These are phyloP conservation scores for Coryphaenoides rupestris DNA, from an alignment of 2,113 vertebrate species.

Conservation along the genomic window DNA sequence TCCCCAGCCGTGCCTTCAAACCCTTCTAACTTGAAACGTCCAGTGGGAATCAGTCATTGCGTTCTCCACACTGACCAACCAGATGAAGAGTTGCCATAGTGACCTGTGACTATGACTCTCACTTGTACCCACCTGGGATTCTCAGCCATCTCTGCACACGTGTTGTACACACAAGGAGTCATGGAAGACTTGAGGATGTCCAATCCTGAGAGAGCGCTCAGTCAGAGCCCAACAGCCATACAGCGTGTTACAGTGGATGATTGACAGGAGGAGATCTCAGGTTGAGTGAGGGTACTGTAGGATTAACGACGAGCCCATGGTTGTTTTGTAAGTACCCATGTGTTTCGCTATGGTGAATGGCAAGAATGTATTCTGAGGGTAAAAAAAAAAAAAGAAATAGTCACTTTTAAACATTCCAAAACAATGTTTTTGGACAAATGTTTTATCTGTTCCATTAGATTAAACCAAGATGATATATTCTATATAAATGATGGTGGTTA, in stretches of 20 bases:
- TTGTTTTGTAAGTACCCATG: conserved; percentile 69
- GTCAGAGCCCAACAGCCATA: conserved; percentile 29
- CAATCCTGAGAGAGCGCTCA: conserved; percentile 17
- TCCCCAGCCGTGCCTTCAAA: too few species aligned
- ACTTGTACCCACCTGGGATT: too few species aligned
- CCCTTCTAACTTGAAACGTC: too few species aligned
- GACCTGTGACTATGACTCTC: conserved; percentile 1
- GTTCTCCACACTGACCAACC: conserved; percentile 5
- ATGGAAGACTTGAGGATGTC: conserved; percentile 46
- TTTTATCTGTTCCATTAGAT: too few species aligned
- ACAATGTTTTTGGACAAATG: too few species aligned
- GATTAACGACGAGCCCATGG: conserved; percentile 58
- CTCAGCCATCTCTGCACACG: too few species aligned
- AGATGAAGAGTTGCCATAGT: conserved; percentile 43
- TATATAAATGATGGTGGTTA: too few species aligned
- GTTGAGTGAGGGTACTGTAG: conserved; percentile 63
- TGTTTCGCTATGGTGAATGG: conserved; percentile 44
- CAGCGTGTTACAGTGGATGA: conserved; percentile 35
- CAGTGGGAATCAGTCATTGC: too few species aligned
- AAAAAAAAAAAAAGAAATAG: too few species aligned
- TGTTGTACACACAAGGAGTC: conserved; percentile 3
- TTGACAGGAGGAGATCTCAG: conserved; percentile 56
- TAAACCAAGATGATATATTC: too few species aligned
- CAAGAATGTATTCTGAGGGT: conserved; percentile 6
- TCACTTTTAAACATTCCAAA: too few species aligned